A percentile compares a stretch with the other conserved stretches of the same genome.
Evolutionary conservation across 2,113 vertebrate genomes (phyloP).

Genomic region (Crotalus helleri): DNA sequence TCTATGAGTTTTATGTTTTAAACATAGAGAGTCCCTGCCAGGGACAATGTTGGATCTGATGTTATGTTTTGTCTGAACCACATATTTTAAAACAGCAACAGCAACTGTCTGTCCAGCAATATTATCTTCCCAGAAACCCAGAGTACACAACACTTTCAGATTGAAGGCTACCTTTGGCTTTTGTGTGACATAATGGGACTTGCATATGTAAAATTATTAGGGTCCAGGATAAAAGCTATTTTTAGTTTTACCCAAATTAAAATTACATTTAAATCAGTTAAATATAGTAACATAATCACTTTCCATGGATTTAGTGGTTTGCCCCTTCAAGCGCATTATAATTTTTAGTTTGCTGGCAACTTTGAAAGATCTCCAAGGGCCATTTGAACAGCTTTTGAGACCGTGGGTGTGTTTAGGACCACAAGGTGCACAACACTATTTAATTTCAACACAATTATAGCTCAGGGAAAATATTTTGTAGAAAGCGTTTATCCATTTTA

Average conservation of each 20-base stretch:
- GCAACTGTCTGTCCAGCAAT: not conserved
- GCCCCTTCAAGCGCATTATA: not conserved
- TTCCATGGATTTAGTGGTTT: not conserved
- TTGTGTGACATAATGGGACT: not conserved
- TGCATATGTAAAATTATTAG: not conserved
- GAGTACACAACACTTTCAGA: not conserved
- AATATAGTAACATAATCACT: not conserved
- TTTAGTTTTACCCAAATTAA: not conserved
- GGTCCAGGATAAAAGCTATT: not conserved
- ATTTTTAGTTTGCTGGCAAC: not conserved
- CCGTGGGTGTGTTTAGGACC: not conserved
- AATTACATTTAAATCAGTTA: not conserved
- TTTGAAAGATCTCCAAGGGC: not conserved
- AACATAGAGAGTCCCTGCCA: not conserved
- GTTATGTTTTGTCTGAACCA: not conserved
- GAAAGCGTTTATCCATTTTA: not conserved
- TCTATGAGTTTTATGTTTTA: not conserved
- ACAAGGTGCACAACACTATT: not conserved
- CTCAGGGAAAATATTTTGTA: not conserved
- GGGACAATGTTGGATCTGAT: not conserved
- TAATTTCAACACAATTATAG: conserved; percentile 9
- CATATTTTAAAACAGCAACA: not conserved
- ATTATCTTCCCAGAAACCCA: not conserved
- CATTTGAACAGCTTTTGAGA: not conserved
- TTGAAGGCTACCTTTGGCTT: not conserved